Evolutionary conservation across 92 coral and sea anemone species (phyloP).

Genomic region (Porites evermanni): DNA sequence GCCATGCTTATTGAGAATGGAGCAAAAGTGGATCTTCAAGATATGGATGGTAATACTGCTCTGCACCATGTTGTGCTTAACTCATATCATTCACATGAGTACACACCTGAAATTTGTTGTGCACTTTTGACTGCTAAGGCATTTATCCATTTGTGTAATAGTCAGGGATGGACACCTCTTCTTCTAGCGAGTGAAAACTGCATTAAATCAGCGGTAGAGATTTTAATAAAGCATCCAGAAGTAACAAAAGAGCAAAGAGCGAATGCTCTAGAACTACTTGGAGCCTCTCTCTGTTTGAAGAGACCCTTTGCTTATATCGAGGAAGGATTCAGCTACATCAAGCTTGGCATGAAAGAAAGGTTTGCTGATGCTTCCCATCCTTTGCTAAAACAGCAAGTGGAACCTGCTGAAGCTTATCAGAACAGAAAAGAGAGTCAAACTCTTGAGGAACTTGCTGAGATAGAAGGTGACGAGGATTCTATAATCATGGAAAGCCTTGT

Average conservation of each 20-base stretch:
- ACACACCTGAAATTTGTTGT: too few species aligned
- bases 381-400: conserved; percentile 33
- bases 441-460: conserved; percentile 51
- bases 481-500: conserved; percentile 70
- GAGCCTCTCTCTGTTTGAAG: too few species aligned
- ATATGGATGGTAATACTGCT: conserved; percentile 69
- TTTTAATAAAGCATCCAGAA: conserved; percentile 33
- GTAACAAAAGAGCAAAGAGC: conserved; percentile 50
- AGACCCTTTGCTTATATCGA: neutral
- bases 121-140: conserved; percentile 59
- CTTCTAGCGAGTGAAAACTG: conserved; percentile 74
- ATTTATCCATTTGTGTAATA: conserved; percentile 5
- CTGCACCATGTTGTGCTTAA: conserved; percentile 54
- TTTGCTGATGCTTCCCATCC: conserved; percentile 22
- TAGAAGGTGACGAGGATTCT: conserved; percentile 50
- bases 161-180: conserved; percentile 63
- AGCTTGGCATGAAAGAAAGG: conserved; percentile 61
- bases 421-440: conserved; percentile 67
- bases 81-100: conserved; percentile 12
- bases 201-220: conserved; percentile 67
- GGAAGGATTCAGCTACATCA: conserved; percentile 46
- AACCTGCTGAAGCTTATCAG: conserved; percentile 66
- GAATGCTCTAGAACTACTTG: conserved; percentile 40
- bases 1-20: conserved; percentile 65
- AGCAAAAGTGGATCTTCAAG: conserved; percentile 68